These are phyloP conservation scores for Cydia fagiglandana DNA, from an alignment of 1,140 invertebrate species.

Conservation along the genomic window DNA sequence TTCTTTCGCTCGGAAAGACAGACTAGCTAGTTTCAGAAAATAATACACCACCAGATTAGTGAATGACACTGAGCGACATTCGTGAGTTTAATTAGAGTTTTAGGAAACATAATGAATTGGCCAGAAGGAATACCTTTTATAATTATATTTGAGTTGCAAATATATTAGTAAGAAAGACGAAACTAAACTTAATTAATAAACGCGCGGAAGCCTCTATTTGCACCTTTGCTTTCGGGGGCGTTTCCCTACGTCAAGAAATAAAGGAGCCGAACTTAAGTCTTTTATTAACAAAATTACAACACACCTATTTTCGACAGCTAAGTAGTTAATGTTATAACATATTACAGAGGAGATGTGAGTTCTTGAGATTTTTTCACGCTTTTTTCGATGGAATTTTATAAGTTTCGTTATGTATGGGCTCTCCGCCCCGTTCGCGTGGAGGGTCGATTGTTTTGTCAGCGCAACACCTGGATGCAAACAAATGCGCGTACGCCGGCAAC, in stretches of 20 bases:
- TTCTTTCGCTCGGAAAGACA: background rate
- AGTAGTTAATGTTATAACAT: conserved; percentile 78
- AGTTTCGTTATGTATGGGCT: conserved; percentile 67
- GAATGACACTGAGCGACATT: background rate
- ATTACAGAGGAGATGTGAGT: conserved; percentile 58
- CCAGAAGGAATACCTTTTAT: too few species aligned
- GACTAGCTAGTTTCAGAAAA: background rate
- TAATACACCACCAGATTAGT: background rate
- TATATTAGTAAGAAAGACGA: background rate
- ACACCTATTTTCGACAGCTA: conserved; percentile 72
- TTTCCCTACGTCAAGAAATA: conserved; percentile 37
- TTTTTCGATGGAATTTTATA: conserved; percentile 68
- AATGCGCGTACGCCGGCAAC: conserved; percentile 57
- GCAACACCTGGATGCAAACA: conserved; percentile 75
- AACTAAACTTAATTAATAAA: conserved; percentile 1
- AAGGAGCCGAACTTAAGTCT: conserved; percentile 56
- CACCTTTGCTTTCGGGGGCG: conserved; percentile 36
- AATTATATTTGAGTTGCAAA: background rate
- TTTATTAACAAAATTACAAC: conserved; percentile 70
- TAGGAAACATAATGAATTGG: too few species aligned
- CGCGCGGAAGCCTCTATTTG: conserved; percentile 7
- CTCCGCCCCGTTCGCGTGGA: conserved; percentile 63
- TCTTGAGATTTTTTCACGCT: conserved; percentile 58
- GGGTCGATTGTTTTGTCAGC: conserved; percentile 75
- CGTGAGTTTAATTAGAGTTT: too few species aligned